Base-by-base conservation (phyloP, 2,888 invertebrate genomes). In the Dioctria linearis region DNA sequence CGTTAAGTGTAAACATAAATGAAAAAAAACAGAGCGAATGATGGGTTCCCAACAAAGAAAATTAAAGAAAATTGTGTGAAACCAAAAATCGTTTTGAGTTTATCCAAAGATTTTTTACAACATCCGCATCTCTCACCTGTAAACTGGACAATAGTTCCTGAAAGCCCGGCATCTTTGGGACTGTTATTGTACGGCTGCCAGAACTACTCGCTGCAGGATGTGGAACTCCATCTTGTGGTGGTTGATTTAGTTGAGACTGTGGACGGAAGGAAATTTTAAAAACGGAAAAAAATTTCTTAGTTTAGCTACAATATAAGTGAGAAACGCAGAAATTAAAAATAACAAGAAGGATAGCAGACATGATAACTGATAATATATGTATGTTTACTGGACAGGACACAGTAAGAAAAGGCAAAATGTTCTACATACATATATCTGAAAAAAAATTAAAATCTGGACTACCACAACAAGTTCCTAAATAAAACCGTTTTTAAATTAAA, bases 111-210 rank as follows among this genome's bases (percentile, higher is more conserved):
- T 25, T 25, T 40, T 49, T 88, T 0, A 25, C 0, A 25, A 25
- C 25, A 25, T 25, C 25, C 25, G 2, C 25, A 25, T 0, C 25
- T 25, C 93, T 93, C 92, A 94, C 94, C 94, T 94, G 93, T 86
- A 94, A 89, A 86, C 92, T 93, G 86, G 92, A 91, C 86, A 94
- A 91, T 85, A 94, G 90, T 87, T 91, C 91, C 88, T 92, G 92
- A 87, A 94, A 92, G 88, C 93, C 93, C 84, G 94, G 94, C 90
- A 93, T 88, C 83, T 88, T 85, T 82, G 88, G 84, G 73, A 88
- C 85, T 75, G 86, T 86, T 87, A 89, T 85, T 82, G 86, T 86
- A 81, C 83, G 80, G 86, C 90, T 86, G 86, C 90, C 85, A 82
- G 88, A 87, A 85, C 87, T 88, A 84, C 87, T 88, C 84, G 88